phyloP scores from a whole-genome alignment of 2,113 vertebrate genomes.

The Channa maculata region DNA sequence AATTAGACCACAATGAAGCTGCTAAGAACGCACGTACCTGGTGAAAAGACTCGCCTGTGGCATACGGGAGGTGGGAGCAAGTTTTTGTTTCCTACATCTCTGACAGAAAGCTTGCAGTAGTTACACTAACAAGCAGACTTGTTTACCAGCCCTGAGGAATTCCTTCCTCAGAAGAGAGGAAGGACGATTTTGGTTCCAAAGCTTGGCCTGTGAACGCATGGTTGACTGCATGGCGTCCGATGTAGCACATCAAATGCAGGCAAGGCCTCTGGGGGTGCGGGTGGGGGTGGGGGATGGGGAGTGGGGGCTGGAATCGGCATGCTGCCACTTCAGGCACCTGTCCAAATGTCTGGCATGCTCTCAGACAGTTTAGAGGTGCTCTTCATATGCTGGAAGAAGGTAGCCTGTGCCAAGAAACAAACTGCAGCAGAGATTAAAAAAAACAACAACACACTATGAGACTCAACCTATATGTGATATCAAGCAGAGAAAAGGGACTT shows the following conservation, averaged over 20 bases:
- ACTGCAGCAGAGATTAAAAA: conserved; percentile 44
- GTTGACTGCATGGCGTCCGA: conserved; percentile 57
- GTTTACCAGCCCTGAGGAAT: conserved; percentile 73
- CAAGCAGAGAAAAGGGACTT: background rate
- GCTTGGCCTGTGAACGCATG: conserved; percentile 45
- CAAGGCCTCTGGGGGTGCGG: conserved; percentile 45
- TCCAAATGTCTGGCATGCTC: conserved; percentile 68
- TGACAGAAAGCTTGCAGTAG: conserved; percentile 59
- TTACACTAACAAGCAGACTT: conserved; percentile 72
- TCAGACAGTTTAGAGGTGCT: conserved; percentile 67
- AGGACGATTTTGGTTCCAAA: conserved; percentile 54
- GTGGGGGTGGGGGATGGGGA: too few species aligned
- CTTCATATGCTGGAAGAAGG: conserved; percentile 40
- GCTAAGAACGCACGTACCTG: conserved; percentile 21
- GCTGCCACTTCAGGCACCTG: conserved; percentile 69
- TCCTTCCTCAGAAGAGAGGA: conserved; percentile 49
- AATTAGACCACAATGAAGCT: conserved; percentile 62
- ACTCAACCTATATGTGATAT: conserved; percentile 46
- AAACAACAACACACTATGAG: conserved; percentile 30
- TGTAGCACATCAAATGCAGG: conserved; percentile 70
- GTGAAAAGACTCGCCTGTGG: conserved; percentile 61
- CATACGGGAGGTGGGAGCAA: conserved; percentile 37
- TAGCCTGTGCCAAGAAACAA: conserved; percentile 59
- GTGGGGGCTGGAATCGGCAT: conserved; percentile 31
- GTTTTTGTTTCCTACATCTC: conserved; percentile 46